These are phyloP conservation scores for Cervus canadensis DNA, from an alignment of 2,113 vertebrate species.

Conservation along the genomic window DNA sequence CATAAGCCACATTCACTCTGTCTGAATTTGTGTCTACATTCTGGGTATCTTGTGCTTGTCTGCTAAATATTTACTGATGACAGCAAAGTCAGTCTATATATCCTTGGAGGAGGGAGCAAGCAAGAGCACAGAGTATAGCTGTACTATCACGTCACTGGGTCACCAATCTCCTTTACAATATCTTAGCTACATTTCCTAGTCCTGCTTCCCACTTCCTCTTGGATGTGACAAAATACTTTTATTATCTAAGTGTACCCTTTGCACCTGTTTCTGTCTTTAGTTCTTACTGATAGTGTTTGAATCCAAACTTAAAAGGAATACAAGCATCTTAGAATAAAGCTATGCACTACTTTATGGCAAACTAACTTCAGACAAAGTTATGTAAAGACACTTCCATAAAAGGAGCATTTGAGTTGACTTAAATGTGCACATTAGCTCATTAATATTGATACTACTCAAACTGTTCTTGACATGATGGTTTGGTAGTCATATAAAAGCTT, in stretches of 20 bases:
- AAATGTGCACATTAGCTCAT: background rate
- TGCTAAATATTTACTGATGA: constrained; percentile 7
- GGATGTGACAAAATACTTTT: background rate
- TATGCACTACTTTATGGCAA: background rate
- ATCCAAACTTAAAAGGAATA: background rate
- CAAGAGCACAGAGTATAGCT: background rate
- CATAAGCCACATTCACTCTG: background rate
- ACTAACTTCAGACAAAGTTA: background rate
- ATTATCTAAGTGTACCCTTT: background rate
- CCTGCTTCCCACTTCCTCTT: background rate
- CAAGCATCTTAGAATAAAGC: background rate
- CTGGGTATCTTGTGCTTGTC: background rate
- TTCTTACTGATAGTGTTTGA: background rate
- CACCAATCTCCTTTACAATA: background rate
- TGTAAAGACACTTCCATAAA: background rate
- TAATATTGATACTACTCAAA: background rate
- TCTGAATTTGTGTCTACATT: background rate
- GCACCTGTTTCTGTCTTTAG: background rate
- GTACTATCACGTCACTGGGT: background rate
- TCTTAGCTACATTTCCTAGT: background rate
- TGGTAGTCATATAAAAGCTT: background rate
- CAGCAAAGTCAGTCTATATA: background rate
- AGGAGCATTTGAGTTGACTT: background rate
- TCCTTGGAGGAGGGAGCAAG: background rate
- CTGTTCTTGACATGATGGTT: background rate